Conservation (phyloP, 2,888 invertebrate species). For the Drosophila ochracea region DNA sequence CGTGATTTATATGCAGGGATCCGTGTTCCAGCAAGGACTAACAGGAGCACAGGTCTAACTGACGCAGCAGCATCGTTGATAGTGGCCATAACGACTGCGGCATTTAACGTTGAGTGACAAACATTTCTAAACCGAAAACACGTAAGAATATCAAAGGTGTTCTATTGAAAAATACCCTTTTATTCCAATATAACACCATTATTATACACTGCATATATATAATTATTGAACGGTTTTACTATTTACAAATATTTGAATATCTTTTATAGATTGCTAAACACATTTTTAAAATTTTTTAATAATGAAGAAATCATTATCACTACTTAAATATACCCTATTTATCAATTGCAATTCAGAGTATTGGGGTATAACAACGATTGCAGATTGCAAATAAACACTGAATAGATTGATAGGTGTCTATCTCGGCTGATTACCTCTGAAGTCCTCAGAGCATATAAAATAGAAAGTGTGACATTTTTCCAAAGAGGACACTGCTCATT, state of each 20-base stretch:
- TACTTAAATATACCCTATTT: background rate
- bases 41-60: constrained; percentile 22
- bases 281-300: background rate
- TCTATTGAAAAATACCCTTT: constrained; percentile 3
- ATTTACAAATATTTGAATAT: background rate
- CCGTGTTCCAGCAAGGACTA: constrained; percentile 5
- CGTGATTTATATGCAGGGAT: constrained; percentile 61
- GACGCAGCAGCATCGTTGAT: constrained; percentile 14
- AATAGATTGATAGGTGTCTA: background rate
- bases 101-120: constrained; percentile 47
- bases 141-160: background rate
- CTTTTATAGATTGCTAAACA: too few relatives aligned
- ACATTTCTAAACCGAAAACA: constrained; percentile 32
- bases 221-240: background rate
- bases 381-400: background rate
- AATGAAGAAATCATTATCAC: background rate
- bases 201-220: background rate
- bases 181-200: background rate
- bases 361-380: background rate
- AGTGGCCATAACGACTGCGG: constrained; percentile 40
- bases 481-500: fast-evolving
- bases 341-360: background rate
- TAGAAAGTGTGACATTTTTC: too few relatives aligned
- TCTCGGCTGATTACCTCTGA: background rate
- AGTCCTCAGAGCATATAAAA: background rate